Conservation (phyloP, 2,888 invertebrate genomes). For the Candidula unifasciata region DNA sequence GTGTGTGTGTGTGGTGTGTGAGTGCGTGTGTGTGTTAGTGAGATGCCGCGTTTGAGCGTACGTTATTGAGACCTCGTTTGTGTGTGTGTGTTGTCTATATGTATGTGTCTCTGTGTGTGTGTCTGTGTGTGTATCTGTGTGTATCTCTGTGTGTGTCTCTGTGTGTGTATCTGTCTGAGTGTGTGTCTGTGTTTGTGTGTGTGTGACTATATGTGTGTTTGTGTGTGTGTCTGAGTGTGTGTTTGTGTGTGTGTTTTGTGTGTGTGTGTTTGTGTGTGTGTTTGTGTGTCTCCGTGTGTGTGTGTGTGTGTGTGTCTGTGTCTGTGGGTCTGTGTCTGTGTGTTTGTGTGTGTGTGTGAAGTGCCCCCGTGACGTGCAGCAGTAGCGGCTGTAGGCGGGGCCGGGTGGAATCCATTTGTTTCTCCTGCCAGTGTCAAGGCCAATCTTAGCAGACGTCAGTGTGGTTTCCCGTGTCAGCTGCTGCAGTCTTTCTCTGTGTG, state of each 20-base stretch:
- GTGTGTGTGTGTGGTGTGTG: too few species aligned
- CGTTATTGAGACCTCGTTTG: too few species aligned
- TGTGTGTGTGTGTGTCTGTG: background rate
- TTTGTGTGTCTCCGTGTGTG: background rate
- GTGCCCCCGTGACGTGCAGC: background rate
- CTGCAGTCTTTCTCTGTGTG: too few species aligned
- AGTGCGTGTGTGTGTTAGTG: too few species aligned
- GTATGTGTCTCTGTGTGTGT: conserved; percentile 10
- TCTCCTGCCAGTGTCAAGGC: too few species aligned
- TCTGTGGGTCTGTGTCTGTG: conserved; percentile 43
- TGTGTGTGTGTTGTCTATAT: background rate
- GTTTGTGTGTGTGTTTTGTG: background rate
- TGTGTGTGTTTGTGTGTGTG: conserved; percentile 17
- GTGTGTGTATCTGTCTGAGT: background rate
- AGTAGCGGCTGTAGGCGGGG: background rate
- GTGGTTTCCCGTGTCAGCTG: background rate
- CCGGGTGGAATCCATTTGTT: background rate
- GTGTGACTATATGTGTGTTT: conserved; percentile 41
- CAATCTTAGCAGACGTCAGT: background rate
- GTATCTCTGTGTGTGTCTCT: background rate
- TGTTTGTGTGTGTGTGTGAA: too few species aligned
- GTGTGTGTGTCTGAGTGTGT: background rate
- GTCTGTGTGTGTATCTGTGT: conserved; percentile 23
- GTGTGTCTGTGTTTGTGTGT: background rate
- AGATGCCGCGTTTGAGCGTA: too few species aligned